These are phyloP conservation scores for Podarcis lilfordi DNA, from an alignment of 2,797 vertebrate genomes.

Conservation along the genomic window DNA sequence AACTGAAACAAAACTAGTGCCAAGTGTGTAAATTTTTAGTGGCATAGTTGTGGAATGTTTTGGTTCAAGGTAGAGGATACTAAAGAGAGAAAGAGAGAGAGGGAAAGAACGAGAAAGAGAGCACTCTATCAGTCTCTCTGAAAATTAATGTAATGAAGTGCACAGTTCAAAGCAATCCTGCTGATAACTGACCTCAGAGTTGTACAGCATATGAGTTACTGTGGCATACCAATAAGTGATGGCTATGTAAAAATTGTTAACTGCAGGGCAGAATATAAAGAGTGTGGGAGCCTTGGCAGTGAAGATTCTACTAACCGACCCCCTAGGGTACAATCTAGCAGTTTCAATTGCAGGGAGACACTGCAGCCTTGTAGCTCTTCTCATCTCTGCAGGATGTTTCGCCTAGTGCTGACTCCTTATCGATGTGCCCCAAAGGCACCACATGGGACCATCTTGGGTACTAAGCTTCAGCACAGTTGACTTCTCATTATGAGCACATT, in stretches of 20 bases:
- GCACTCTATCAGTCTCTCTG: slow-evolving; percentile 5
- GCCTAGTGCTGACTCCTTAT: not conserved
- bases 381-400: too few relatives aligned
- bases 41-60: not conserved
- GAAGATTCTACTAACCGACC: slow-evolving; percentile 2
- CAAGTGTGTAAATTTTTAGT: slow-evolving; percentile 40
- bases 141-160: not conserved
- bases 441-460: not conserved
- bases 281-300: not conserved
- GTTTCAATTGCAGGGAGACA: not conserved
- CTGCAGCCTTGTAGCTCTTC: not conserved
- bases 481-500: not conserved
- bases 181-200: slow-evolving; percentile 10
- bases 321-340: not conserved
- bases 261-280: not conserved
- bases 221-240: slow-evolving; percentile 10
- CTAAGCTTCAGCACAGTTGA: not conserved
- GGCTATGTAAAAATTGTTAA: not conserved
- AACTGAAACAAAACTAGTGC: slow-evolving; percentile 36
- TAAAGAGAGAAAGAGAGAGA: not conserved
- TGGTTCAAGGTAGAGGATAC: not conserved
- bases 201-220: slow-evolving; percentile 15
- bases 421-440: not conserved
- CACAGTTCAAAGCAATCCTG: slow-evolving; percentile 11
- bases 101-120: not conserved